Base-by-base conservation (phyloP, 2,797 vertebrate species). In the Dermochelys coriacea region DNA sequence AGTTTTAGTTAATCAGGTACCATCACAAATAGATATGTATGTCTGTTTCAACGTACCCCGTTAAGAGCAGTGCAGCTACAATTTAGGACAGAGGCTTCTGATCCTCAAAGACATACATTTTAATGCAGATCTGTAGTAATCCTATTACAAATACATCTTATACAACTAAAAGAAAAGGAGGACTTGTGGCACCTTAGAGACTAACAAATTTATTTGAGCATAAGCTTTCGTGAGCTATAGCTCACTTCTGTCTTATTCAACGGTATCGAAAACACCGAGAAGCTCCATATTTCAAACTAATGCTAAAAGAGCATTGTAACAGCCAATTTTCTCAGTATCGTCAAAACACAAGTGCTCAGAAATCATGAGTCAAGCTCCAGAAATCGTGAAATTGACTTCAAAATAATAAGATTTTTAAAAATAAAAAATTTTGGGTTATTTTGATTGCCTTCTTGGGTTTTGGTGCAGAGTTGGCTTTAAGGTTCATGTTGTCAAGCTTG, bases 401-500 rank as follows among this genome's bases (percentile, higher is more conserved):
- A 90, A 15, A 5, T 80, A 49, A 83, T 0, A 4, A 9, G 54
- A 87, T 80, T 84, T 82, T 80, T 8, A 75, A 93, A 93, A 68
- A 55, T 8, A 51, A 3, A 7, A n/a, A 4, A 55, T 82, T 75
- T 82, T 6, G 11, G 25, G 23, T 75, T 75, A 75, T 75, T 75
- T 27, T 45, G 23, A 27, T 15, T 74, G 41, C 19, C 19, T 47
- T 80, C 75, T 92, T 16, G 64, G 86, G 10, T 85, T 12, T 86
- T 82, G 55, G 8, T 85, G 64, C 12, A 7, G 2, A 1, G 5
- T 5, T 41, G 8, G 77, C 19, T 87, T 34, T 59, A 64, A 80
- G 54, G 88, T 25, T 71, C 23, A 1, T 4, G 88, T 75, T 92
- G 87, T 86, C 34, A 94, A 93, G 14, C 8, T 89, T 91, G 87